Percentiles rank a stretch among this genome's conserved stretches.
Evolutionary conservation across 2,888 invertebrate genomes (phyloP).

Genomic region (Hemicrepidius hirtus): DNA sequence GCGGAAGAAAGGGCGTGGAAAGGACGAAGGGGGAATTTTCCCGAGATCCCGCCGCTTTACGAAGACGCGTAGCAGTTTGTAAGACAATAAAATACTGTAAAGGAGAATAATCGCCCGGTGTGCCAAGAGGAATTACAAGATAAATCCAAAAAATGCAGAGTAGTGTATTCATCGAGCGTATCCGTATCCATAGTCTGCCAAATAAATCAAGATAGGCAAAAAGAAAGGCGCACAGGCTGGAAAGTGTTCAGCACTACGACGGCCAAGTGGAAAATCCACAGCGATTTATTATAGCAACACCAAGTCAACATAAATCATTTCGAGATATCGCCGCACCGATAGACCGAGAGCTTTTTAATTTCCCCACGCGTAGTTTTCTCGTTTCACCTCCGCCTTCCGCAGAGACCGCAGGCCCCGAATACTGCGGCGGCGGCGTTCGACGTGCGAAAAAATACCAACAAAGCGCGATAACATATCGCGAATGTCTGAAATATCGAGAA

Average conservation of each 20-base stretch:
- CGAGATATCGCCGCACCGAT: slow-evolving; percentile 66
- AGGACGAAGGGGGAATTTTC: background rate
- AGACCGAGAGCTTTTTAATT: slow-evolving; percentile 62
- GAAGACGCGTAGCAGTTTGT: slow-evolving; percentile 28
- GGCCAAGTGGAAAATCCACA: slow-evolving; percentile 61
- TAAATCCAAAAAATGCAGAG: slow-evolving; percentile 51
- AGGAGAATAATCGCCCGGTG: slow-evolving; percentile 37
- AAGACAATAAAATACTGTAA: slow-evolving; percentile 35
- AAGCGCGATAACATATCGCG: slow-evolving; percentile 55
- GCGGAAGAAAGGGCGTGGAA: background rate
- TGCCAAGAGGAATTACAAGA: slow-evolving; percentile 45
- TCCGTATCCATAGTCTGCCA: slow-evolving; percentile 54
- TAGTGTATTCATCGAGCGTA: slow-evolving; percentile 50
- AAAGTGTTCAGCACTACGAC: slow-evolving; percentile 61
- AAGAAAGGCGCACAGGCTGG: slow-evolving; percentile 56
- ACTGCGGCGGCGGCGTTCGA: slow-evolving; percentile 37
- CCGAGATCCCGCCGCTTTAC: slow-evolving; percentile 20
- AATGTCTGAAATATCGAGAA: slow-evolving; percentile 57
- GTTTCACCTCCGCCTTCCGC: slow-evolving; percentile 32
- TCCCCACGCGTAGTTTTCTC: slow-evolving; percentile 51
- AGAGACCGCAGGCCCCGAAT: slow-evolving; percentile 22
- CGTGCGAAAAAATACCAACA: slow-evolving; percentile 49
- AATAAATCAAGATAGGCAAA: slow-evolving; percentile 60
- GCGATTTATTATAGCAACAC: slow-evolving; percentile 65
- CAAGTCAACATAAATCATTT: slow-evolving; percentile 69